Evolutionary conservation across 2,797 vertebrate genomes (phyloP).

Genomic region (Hozukius guyotensis): DNA sequence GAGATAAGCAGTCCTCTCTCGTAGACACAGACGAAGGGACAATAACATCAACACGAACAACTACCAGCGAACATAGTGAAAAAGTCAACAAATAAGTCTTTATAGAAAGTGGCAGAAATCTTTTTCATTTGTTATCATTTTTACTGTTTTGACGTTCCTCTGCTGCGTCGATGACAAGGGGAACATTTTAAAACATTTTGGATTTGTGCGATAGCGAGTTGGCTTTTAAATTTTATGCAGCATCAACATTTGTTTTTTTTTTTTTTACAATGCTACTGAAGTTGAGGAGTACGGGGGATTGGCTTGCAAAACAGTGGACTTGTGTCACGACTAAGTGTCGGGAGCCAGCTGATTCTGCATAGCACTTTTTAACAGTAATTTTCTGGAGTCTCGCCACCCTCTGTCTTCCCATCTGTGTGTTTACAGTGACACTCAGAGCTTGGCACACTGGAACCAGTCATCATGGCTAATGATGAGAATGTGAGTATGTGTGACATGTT

Average conservation of each 20-base stretch:
- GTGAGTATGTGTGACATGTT: constrained; percentile 50
- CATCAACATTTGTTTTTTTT: not conserved
- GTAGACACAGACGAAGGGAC: constrained; percentile 61
- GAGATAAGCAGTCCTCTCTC: constrained; percentile 80
- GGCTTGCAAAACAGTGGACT: constrained; percentile 25
- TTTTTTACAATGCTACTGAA: not conserved
- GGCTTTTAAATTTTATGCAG: constrained; percentile 5
- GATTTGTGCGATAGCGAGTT: not conserved
- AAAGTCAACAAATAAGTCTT: constrained; percentile 58
- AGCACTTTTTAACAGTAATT: constrained; percentile 62
- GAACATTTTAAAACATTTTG: constrained; percentile 20
- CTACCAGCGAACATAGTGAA: constrained; percentile 41
- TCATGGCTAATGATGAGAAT: constrained; percentile 72
- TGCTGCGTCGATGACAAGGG: constrained; percentile 12
- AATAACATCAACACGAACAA: constrained; percentile 63
- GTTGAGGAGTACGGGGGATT: not conserved
- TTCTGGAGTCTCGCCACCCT: constrained; percentile 61
- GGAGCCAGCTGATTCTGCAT: constrained; percentile 47
- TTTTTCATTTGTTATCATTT: constrained; percentile 44
- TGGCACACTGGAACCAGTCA: constrained; percentile 69
- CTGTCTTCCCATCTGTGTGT: constrained; percentile 79
- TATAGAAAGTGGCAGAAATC: constrained; percentile 32
- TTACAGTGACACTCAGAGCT: constrained; percentile 75
- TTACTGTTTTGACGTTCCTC: constrained; percentile 29
- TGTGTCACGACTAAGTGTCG: constrained; percentile 19